Percentiles rank a stretch among this genome's conserved stretches.
Evolutionary conservation across 1,140 invertebrate genomes (phyloP).

Genomic region (Saccostrea cuccullata): DNA sequence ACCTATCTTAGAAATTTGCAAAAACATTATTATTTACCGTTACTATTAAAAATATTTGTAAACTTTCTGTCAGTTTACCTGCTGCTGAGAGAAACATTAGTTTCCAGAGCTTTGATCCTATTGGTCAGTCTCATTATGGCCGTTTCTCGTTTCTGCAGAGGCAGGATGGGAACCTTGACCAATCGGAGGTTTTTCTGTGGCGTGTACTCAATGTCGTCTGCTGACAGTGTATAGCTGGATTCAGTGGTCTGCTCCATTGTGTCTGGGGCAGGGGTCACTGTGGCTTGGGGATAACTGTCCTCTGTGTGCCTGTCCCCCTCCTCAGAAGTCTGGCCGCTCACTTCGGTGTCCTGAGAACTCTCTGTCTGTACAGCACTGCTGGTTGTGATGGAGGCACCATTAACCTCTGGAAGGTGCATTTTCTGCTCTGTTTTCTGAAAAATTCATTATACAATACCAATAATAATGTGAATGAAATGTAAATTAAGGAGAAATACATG

Average conservation of each 20-base stretch:
- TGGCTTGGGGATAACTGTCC: neutral
- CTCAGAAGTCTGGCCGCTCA: neutral
- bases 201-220: neutral
- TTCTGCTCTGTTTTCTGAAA: constrained; percentile 12
- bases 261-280: neutral
- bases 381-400: constrained; percentile 18
- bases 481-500: too few relatives aligned
- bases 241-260: neutral
- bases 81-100: constrained; percentile 96
- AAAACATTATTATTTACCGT: neutral
- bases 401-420: constrained; percentile 30
- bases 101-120: constrained; percentile 95
- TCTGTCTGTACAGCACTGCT: neutral
- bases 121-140: constrained; percentile 96
- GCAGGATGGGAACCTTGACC: constrained; percentile 60
- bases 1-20: too few relatives aligned
- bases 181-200: constrained; percentile 52
- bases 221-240: neutral
- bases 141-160: constrained; percentile 89
- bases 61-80: constrained; percentile 74
- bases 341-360: neutral
- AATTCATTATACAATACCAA: neutral
- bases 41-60: neutral
- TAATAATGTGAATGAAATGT: neutral
- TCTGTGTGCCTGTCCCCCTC: neutral